Evolutionary conservation across 2,113 vertebrate genomes (phyloP).

Genomic region (Nyctereutes procyonoides): DNA sequence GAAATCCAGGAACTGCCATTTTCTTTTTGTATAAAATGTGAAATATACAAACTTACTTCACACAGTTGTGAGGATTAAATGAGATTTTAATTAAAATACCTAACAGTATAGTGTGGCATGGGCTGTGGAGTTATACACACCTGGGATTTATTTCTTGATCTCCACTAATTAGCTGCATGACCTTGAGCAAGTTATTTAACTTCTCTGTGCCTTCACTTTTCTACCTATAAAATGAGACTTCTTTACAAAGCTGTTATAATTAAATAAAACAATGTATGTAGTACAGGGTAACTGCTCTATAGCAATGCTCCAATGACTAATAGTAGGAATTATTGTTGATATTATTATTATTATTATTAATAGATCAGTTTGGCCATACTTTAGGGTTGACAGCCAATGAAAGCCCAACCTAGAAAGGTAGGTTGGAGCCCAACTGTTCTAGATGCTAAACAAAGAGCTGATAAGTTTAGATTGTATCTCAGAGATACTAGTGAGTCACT

Average conservation of each 20-base stretch:
- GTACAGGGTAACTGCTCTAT: not conserved
- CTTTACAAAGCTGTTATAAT: slow-evolving; percentile 1
- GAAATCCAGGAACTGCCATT: not conserved
- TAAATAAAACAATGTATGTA: slow-evolving; percentile 23
- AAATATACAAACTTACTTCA: not conserved
- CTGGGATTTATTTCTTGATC: not conserved
- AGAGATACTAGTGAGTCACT: not conserved
- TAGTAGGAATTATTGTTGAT: not conserved
- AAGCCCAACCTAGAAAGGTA: not conserved
- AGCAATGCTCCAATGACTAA: not conserved
- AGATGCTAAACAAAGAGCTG: not conserved
- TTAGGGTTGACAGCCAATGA: not conserved
- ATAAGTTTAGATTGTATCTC: not conserved
- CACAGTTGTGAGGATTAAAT: not conserved
- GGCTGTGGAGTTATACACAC: not conserved
- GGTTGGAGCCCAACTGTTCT: not conserved
- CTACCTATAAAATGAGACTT: slow-evolving; percentile 20
- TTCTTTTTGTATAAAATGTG: not conserved
- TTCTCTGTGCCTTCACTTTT: not conserved
- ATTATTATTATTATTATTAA: not conserved
- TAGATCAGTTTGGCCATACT: not conserved
- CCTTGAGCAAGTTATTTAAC: not conserved
- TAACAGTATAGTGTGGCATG: not conserved
- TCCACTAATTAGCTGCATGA: not conserved
- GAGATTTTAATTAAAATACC: not conserved